These are phyloP conservation scores for Acanthosepion lycidas DNA, from an alignment of 2,888 invertebrate genomes.

Conservation along the genomic window DNA sequence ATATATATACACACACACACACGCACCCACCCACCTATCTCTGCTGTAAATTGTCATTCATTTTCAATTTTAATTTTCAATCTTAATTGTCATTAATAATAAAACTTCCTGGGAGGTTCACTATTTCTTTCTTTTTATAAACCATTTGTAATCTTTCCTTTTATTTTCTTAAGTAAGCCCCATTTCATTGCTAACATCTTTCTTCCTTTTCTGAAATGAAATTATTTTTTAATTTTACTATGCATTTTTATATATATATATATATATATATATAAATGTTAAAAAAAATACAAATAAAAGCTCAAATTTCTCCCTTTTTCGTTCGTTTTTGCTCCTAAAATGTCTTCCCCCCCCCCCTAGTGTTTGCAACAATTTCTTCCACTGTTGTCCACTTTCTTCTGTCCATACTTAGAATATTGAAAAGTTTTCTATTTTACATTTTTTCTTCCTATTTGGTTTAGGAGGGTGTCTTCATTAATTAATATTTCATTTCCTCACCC, in stretches of 20 bases:
- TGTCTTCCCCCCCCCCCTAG: not conserved
- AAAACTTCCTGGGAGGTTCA: not conserved
- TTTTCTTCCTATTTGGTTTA: not conserved
- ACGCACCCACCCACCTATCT: no score
- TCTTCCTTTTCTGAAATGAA: conserved; percentile 18
- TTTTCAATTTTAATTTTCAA: not conserved
- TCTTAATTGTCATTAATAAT: not conserved
- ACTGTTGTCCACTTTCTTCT: conserved; percentile 18
- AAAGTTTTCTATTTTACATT: not conserved
- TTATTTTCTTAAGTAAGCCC: not conserved
- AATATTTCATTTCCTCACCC: not conserved
- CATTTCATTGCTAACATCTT: not conserved
- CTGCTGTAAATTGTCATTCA: conserved; percentile 1
- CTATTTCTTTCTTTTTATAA: not conserved
- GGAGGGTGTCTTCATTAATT: conserved; percentile 6
- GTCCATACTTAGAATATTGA: not conserved
- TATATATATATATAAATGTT: not conserved
- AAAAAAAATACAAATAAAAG: not conserved
- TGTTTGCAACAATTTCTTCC: not conserved
- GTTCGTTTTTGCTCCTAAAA: not conserved
- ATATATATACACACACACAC: not conserved
- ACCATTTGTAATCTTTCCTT: not conserved
- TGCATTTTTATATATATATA: not conserved
- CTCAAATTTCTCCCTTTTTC: not conserved
- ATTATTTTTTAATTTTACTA: not conserved